Evolutionary conservation across 2,797 vertebrate species (phyloP).

Genomic region (Bradypodion pumilum): DNA sequence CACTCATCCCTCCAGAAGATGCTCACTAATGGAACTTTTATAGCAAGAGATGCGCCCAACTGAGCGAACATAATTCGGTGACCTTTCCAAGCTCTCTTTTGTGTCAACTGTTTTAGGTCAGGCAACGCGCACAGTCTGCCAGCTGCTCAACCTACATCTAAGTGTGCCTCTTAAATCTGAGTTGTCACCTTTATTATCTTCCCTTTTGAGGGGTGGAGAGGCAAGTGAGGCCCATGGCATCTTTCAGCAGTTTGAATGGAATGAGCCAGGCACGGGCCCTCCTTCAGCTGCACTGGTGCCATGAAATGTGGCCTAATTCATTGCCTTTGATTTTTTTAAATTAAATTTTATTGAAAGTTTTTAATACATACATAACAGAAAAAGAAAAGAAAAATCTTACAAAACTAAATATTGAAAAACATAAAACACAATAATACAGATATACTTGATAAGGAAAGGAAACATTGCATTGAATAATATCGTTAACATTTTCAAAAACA

Average conservation of each 20-base stretch:
- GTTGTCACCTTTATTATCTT: not conserved
- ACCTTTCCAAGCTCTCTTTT: conserved; percentile 20
- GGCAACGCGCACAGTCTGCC: not conserved
- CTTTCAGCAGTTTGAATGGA: not conserved
- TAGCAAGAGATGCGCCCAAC: not conserved
- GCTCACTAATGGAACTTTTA: conserved; percentile 27
- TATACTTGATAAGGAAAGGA: too few relatives aligned
- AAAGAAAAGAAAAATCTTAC: too few relatives aligned
- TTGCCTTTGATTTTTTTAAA: too few relatives aligned
- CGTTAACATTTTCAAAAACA: too few relatives aligned
- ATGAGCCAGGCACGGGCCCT: not conserved
- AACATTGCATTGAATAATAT: too few relatives aligned
- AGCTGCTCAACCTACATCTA: not conserved
- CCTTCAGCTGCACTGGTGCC: not conserved
- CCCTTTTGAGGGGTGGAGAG: not conserved
- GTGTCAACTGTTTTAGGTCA: conserved; percentile 1
- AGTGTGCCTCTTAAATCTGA: conserved; percentile 5
- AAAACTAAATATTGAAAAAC: too few relatives aligned
- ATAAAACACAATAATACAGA: too few relatives aligned
- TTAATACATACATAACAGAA: too few relatives aligned
- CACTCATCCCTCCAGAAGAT: not conserved
- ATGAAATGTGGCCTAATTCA: not conserved
- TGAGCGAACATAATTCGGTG: not conserved
- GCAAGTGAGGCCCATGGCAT: not conserved
- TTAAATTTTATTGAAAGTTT: too few relatives aligned